Conservation (phyloP, 1,140 invertebrate genomes). For the Teleogryllus occipitalis region DNA sequence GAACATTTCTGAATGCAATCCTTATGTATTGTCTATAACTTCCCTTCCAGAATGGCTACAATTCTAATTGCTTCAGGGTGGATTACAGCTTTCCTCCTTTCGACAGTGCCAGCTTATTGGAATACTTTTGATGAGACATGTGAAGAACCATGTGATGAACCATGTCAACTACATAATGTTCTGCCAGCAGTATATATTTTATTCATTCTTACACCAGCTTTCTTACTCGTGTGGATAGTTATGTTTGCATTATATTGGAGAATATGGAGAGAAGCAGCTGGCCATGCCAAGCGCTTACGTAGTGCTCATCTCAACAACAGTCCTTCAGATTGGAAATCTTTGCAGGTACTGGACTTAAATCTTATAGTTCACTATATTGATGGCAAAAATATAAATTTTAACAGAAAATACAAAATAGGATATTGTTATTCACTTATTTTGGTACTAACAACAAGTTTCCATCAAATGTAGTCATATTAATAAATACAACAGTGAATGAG, state of each 20-base stretch:
- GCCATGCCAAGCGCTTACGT: constrained; percentile 54
- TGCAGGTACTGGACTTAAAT: constrained; percentile 42
- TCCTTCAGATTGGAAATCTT: constrained; percentile 52
- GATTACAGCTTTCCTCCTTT: constrained; percentile 49
- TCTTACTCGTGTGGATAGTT: constrained; percentile 56
- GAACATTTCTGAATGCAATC: no score
- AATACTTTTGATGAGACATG: constrained; percentile 39
- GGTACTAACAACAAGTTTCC: neutral
- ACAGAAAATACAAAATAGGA: neutral
- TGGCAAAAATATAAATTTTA: neutral
- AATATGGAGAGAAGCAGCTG: constrained; percentile 61
- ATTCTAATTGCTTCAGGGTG: constrained; percentile 53
- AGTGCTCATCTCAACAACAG: constrained; percentile 32
- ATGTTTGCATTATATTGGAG: constrained; percentile 64
- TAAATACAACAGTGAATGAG: neutral
- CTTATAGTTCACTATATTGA: neutral
- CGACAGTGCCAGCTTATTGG: constrained; percentile 60
- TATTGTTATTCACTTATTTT: neutral
- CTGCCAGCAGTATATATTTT: constrained; percentile 52
- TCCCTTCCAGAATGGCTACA: constrained; percentile 36
- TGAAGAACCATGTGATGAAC: constrained; percentile 40
- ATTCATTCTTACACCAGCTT: constrained; percentile 55
- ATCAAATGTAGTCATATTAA: neutral
- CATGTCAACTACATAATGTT: constrained; percentile 28
- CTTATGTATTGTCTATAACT: neutral